Evolutionary conservation across 2,797 vertebrate species (phyloP).

Genomic region (Psittacula echo): DNA sequence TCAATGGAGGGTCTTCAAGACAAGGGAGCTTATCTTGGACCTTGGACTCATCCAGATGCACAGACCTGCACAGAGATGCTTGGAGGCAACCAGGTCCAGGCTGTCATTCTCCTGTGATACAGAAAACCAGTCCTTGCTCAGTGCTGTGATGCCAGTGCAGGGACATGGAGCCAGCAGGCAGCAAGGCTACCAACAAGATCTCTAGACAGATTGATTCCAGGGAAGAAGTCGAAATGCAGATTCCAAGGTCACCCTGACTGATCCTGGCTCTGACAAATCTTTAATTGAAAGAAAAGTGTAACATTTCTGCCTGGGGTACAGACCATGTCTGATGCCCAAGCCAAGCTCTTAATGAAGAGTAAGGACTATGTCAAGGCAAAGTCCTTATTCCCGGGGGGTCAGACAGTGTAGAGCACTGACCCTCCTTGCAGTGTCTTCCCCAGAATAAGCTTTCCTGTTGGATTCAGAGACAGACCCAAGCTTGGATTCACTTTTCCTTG

Average conservation of each 20-base stretch:
- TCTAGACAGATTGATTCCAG: neutral
- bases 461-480: neutral
- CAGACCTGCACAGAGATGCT: neutral
- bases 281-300: neutral
- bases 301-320: neutral
- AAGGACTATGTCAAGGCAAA: neutral
- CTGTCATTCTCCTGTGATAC: neutral
- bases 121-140: neutral
- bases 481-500: neutral
- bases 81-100: neutral
- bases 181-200: neutral
- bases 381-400: neutral
- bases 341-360: neutral
- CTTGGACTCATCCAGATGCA: neutral
- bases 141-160: neutral
- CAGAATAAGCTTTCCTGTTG: neutral
- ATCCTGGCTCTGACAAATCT: neutral
- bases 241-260: neutral
- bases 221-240: neutral
- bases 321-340: neutral
- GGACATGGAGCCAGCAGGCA: accelerated
- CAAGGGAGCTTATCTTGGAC: neutral
- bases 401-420: neutral
- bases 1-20: neutral
- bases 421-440: neutral